Evolutionary conservation across 2,888 invertebrate species (phyloP), one percentile per base, ranked within the genome.

Genomic region (Polymixis lichenea): DNA sequence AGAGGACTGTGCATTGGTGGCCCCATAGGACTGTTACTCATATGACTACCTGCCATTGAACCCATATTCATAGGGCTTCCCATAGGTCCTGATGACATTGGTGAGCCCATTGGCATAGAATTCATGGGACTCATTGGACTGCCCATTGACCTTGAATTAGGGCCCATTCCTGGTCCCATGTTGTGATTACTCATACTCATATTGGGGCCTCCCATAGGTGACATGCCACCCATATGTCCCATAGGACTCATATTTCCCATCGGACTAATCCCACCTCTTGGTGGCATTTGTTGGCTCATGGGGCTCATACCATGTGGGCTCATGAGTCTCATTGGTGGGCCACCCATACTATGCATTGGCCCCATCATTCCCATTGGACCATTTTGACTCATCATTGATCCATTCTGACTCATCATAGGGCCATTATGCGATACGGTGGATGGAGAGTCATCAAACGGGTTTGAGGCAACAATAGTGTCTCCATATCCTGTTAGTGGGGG

Each of bases 381-480:
- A 91, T 97, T 97, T 82, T 98, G 97, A 89, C 97, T 97, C 97
- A 97, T 97, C 97, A 97, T 97, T n/a, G 97, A 97, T 4, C 97
- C 97, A 91, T 97, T 97, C 62, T 97, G 97, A 91, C 96, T 97
- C 94, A 97, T 96, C 97, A 97, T 97, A 85, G 97, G 97, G 15
- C 97, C 97, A 93, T 97, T 97, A 92, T 97, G 95, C 85, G 96
- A 95, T 68, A 97, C 96, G 69, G 97, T 97, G 67, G 97, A 97
- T 68, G 98, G 98, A 72, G 98, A 98, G 93, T 99, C 99, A 95
- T 99, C 99, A 94, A 99, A 99, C 58, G 99, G 99, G 95, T 99
- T 99, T 83, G 98, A 99, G 77, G 99, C 99, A 81, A 99, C 98
- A 91, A 99, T 98, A 78, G 99, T 99, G 92, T 99, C 99, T 56